Evolutionary conservation across 2,797 vertebrate genomes (phyloP).

Genomic region (Macropus fuliginosus): DNA sequence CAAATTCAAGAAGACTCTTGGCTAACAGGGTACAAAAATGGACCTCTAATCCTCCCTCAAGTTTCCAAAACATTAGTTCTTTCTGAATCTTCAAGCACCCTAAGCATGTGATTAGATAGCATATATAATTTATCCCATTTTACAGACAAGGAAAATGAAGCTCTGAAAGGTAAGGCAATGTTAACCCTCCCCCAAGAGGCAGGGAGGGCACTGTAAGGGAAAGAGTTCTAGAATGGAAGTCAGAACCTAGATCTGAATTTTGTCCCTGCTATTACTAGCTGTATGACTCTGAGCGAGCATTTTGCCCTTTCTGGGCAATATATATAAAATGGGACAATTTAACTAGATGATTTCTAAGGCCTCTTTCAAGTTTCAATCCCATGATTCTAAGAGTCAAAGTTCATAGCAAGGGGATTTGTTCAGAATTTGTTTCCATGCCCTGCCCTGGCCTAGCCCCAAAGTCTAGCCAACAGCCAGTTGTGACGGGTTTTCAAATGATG

Average conservation of each 20-base stretch:
- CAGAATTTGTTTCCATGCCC: not conserved
- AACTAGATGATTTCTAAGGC: not conserved
- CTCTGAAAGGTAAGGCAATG: not conserved
- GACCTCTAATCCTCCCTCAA: not conserved
- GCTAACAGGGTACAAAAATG: not conserved
- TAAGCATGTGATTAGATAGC: not conserved
- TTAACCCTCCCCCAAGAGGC: not conserved
- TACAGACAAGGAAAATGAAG: not conserved
- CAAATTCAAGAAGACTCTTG: not conserved
- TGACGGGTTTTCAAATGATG: constrained; percentile 1
- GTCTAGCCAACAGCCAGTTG: not conserved
- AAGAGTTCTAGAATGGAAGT: not conserved
- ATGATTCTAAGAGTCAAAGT: not conserved
- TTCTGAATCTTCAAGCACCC: not conserved
- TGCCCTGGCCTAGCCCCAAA: not conserved
- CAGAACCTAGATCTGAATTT: not conserved
- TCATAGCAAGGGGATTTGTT: not conserved
- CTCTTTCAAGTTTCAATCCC: not conserved
- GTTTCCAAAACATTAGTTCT: not conserved
- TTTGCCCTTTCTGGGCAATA: not conserved
- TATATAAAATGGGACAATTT: not conserved
- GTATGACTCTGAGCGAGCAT: not conserved
- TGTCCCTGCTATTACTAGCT: not conserved
- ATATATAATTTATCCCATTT: not conserved
- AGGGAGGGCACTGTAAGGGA: not conserved